Conservation (phyloP, 2,888 invertebrate species). For the Hedya salicella region DNA sequence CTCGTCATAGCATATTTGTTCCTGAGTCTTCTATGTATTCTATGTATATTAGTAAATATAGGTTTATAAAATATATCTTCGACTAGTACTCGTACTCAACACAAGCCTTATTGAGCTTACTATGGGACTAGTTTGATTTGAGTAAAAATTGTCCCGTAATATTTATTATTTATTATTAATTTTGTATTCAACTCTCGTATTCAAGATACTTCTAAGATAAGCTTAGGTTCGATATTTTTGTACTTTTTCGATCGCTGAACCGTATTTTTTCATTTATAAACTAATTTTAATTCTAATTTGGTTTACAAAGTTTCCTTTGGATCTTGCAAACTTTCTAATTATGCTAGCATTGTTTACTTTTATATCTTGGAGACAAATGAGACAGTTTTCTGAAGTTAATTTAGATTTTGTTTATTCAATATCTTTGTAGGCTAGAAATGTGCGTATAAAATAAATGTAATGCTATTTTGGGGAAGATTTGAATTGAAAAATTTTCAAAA, state of each 20-base stretch:
- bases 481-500: too few species aligned
- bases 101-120: too few species aligned
- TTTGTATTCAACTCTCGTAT: background rate
- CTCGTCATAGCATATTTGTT: too few species aligned
- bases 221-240: background rate
- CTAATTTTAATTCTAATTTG: slow-evolving; percentile 14
- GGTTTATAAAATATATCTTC: too few species aligned
- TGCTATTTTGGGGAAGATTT: too few species aligned
- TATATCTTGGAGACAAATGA: background rate
- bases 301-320: slow-evolving; percentile 10
- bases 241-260: background rate
- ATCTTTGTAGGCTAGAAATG: background rate
- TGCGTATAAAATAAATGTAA: too few species aligned
- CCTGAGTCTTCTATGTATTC: too few species aligned
- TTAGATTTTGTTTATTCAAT: slow-evolving; percentile 14
- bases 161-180: too few species aligned
- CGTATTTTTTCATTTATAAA: background rate
- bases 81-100: too few species aligned
- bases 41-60: too few species aligned
- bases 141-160: too few species aligned
- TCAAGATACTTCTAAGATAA: background rate
- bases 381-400: slow-evolving; percentile 6
- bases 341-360: background rate
- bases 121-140: too few species aligned
- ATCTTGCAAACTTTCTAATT: slow-evolving; percentile 1